Base-by-base conservation (phyloP, 2,797 vertebrate species). In the Lagodon rhomboides region DNA sequence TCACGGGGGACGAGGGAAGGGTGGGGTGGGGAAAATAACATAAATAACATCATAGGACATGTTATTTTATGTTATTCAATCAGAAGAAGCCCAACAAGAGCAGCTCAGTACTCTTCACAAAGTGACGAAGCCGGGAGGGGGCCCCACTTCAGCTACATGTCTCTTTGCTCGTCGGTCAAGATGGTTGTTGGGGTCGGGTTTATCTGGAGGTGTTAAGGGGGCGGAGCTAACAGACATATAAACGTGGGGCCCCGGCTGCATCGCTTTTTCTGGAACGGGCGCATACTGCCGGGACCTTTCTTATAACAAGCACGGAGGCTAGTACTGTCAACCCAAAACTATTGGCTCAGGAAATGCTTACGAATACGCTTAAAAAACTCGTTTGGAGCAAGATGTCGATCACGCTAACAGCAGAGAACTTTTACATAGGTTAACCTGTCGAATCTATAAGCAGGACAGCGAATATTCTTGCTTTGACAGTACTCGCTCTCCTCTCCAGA, bases 51-150 rank as follows among this genome's bases (percentile, higher is more conserved):
- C 97, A 98, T 98, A 97, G 93, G 79, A 94, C 97, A 98, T 98
- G 97, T 98, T 99, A 99, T 99, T 97, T 99, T 99, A 99, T 99
- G 98, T 98, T 98, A 98, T 98, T 99, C 97, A 98, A 95, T 97
- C 96, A 96, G 95, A 93, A 93, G 84, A 88, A 92, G 86, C 89
- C 90, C 90, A 91, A 86, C 60, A 92, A 92, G 87, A 92, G 96
- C 96, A 98, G 95, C 96, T 96, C 95, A 96, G 96, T 94, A 95
- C 96, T 97, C 95, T 96, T 95, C 59, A 83, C 94, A 97, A 97
- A 98, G 97, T 95, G 97, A 97, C 95, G 89, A 94, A 98, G 97
- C 96, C 91, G 72, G 90, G 90, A 94, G 93, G 93, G 59, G 65
- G 77, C 95, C 97, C 96, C 95, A 95, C 95, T 82, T 27, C 25